Base-by-base conservation (phyloP, 2,113 vertebrate genomes). In the Malaclemys terrapin region DNA sequence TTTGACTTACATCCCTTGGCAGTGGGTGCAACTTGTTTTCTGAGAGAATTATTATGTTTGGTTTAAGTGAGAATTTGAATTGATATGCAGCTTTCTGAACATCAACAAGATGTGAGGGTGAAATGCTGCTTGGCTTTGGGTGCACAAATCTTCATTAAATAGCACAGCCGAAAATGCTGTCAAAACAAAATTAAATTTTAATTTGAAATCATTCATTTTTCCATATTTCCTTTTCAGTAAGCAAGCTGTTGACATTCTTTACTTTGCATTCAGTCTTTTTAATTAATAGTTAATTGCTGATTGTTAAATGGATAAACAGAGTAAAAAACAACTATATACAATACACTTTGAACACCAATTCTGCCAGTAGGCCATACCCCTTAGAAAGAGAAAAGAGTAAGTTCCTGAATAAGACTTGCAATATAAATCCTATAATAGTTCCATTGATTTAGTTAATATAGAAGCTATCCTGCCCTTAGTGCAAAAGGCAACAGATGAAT, bases 11-110 rank as follows among this genome's bases (percentile, higher is more conserved):
- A 54, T 42, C 12, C 82, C 10, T 25, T 53, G 69, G 14, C n/a
- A 12, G 8, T 3, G 1, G 5, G 17, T 25, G 17, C 2, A 19
- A 1, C 82, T 62, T 31, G 8, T 76, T 35, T 24, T 42, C 76
- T 59, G 65, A 27, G 47, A 80, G 62, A 53, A 53, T 5, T 72
- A 20, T 38, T 11, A 72, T 10, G 19, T 72, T 24, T 45, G 78
- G 49, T 4, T 78, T 47, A 25, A 10, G 6, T 49, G 1, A 8
- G 42, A 11, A 47, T 50, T 85, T 10, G 5, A 2, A 1, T 3
- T 1, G 16, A 27, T 45, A 47, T 14, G 0, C 0, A 3, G 45
- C 20, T 47, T n/a, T 82, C 10, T 38, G 78, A 2, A 82, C 54
- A 2, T 14, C 31, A 5, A 3, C 25, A 4, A 4, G 3, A 7